Evolutionary conservation across 2,888 invertebrate species (phyloP), one percentile per base, ranked within the genome.

Genomic region (Chrysotoxum bicinctum): DNA sequence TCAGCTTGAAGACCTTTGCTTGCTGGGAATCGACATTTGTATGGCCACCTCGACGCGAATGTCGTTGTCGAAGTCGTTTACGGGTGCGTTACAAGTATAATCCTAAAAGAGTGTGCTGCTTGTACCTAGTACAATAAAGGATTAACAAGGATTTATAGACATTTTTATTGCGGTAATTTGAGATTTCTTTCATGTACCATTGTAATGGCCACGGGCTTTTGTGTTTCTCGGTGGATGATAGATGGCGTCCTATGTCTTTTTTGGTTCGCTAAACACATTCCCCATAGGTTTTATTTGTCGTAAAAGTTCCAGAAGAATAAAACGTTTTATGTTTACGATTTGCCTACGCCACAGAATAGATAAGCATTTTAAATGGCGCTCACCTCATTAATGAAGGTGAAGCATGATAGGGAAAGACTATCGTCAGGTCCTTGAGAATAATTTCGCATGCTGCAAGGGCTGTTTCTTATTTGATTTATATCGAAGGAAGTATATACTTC

Each of bases 121-220:
- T 66, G 54, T 83, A 58, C 84, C 76, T 50, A 3, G 37, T 66
- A 48, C 35, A 72, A 80, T 85, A 85, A 85, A 85, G 84, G 84
- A 80, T 85, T 85, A 85, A 80, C 84, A 85, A 54, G 84, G 76
- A 80, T 85, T 85, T 85, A 84, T 84, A 73, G 75, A 45, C n/a
- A 14, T 76, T 85, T 85, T 85, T 80, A 80, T 80, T 80, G 75
- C 14, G 52, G 68, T 76, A 85, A 80, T 85, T 85, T 85, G 72
- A 80, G 76, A 74, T 78, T 78, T 78, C 54, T 45, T 64, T 69
- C 69, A 69, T 74, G 62, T 37, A 64, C 73, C 43, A 70, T 83
- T 83, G 77, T 73, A 72, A 45, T 62, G 37, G 68, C 45, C 30
- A 45, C 19, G 30, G 12, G 45, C 26, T 64, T 48, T 62, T 62